Conservation (phyloP, 2,888 invertebrate genomes). For the Drosophila pseudotakahashii region DNA sequence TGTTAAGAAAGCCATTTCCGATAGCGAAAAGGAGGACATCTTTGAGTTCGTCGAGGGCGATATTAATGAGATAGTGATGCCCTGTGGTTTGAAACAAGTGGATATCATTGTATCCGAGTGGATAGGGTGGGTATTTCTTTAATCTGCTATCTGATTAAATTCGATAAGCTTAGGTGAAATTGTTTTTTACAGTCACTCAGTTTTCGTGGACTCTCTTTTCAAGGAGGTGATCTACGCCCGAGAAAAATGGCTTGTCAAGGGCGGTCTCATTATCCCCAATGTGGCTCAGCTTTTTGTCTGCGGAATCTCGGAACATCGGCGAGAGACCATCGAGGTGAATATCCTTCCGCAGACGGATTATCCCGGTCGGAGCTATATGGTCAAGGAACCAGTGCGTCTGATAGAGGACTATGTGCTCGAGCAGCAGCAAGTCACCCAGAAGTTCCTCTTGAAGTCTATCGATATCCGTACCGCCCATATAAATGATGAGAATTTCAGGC, state of each 20-base stretch:
- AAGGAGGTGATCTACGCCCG: slow-evolving; percentile 55
- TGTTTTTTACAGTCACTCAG: slow-evolving; percentile 33
- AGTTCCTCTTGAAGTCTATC: slow-evolving; percentile 23
- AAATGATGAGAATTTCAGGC: slow-evolving; percentile 12
- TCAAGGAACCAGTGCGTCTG: slow-evolving; percentile 4
- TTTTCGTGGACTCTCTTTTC: slow-evolving; percentile 54
- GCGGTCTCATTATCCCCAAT: slow-evolving; percentile 52
- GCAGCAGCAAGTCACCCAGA: slow-evolving; percentile 43
- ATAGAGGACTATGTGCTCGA: slow-evolving; percentile 43
- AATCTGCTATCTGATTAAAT: too few relatives aligned
- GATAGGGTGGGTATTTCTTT: slow-evolving; percentile 50
- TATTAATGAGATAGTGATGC: slow-evolving; percentile 37
- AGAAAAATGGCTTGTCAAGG: slow-evolving; percentile 48
- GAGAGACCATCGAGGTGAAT: background rate
- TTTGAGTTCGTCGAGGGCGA: slow-evolving; percentile 42
- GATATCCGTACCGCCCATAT: slow-evolving; percentile 25
- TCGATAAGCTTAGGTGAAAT: background rate
- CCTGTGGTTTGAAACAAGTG: slow-evolving; percentile 50
- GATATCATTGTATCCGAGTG: slow-evolving; percentile 64
- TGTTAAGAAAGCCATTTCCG: slow-evolving; percentile 6
- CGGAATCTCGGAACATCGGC: slow-evolving; percentile 34
- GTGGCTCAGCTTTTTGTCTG: slow-evolving; percentile 45
- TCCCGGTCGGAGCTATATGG: background rate
- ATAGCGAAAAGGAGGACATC: slow-evolving; percentile 27
- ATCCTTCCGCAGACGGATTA: background rate